Evolutionary conservation across 2,113 vertebrate genomes (phyloP).

Genomic region (Gadus macrocephalus): DNA sequence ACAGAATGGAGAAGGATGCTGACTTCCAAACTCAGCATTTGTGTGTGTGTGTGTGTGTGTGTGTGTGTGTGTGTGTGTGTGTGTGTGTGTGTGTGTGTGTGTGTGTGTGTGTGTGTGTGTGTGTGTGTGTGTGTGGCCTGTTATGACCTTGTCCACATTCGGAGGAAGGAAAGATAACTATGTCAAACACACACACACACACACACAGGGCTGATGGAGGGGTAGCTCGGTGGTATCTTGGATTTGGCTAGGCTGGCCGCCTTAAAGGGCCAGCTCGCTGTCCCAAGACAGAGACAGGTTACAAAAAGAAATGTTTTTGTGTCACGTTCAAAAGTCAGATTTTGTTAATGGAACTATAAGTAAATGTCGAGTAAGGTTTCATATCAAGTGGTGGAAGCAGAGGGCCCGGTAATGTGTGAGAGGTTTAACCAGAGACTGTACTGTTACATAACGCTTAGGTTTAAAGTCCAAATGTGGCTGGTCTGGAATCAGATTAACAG

Average conservation of each 20-base stretch:
- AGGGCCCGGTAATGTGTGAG: background rate
- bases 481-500: background rate
- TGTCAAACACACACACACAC: slow-evolving; percentile 2
- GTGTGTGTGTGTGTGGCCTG: background rate
- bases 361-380: too few species aligned
- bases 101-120: slow-evolving; percentile 4
- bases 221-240: background rate
- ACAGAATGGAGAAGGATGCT: slow-evolving; percentile 4
- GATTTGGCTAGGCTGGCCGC: background rate
- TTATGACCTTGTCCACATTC: background rate
- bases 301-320: too few species aligned
- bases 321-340: too few species aligned
- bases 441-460: background rate
- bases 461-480: background rate
- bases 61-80: background rate
- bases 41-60: background rate
- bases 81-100: slow-evolving; percentile 3
- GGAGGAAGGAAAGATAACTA: slow-evolving; percentile 5
- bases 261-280: background rate
- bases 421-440: background rate
- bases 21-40: slow-evolving; percentile 2
- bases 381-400: too few species aligned
- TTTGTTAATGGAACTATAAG: too few species aligned
- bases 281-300: too few species aligned
- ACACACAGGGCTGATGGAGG: background rate